Percentiles rank a stretch among this genome's conserved stretches.
Evolutionary conservation across 1,140 invertebrate species (phyloP).

Genomic region (Belonocnema kinseyi): DNA sequence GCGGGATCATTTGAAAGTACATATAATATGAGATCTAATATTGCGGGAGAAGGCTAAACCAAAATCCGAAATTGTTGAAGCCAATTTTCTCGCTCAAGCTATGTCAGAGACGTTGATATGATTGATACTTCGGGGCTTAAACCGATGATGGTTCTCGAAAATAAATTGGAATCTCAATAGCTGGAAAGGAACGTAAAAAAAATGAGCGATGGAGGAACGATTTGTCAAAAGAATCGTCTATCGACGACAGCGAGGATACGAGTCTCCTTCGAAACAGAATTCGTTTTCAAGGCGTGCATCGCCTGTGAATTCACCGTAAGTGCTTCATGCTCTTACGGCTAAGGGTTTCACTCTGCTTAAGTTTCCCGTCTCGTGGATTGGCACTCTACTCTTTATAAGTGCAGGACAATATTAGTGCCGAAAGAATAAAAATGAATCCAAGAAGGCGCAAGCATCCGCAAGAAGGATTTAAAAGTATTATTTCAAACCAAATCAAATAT

Average conservation of each 20-base stretch:
- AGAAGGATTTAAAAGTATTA: too few relatives aligned
- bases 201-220: slow-evolving; percentile 48
- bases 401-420: too few relatives aligned
- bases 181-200: slow-evolving; percentile 27
- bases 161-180: slow-evolving; percentile 57
- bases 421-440: too few relatives aligned
- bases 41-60: too few relatives aligned
- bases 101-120: slow-evolving; percentile 44
- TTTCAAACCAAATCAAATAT: too few relatives aligned
- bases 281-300: slow-evolving; percentile 59
- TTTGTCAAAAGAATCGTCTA: slow-evolving; percentile 62
- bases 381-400: neutral
- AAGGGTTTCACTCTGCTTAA: slow-evolving; percentile 56
- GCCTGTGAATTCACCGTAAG: neutral
- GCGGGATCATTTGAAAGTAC: too few relatives aligned
- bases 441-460: too few relatives aligned
- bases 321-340: slow-evolving; percentile 40
- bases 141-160: slow-evolving; percentile 51
- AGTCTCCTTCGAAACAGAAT: slow-evolving; percentile 46
- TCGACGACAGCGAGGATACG: slow-evolving; percentile 52
- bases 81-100: neutral
- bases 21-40: too few relatives aligned
- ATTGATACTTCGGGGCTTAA: slow-evolving; percentile 41
- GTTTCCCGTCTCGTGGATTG: slow-evolving; percentile 7
- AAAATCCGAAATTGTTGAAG: neutral